Evolutionary conservation across 2,888 invertebrate species (phyloP), one percentile per base, ranked within the genome.

Genomic region (Sminthurides aquaticus): DNA sequence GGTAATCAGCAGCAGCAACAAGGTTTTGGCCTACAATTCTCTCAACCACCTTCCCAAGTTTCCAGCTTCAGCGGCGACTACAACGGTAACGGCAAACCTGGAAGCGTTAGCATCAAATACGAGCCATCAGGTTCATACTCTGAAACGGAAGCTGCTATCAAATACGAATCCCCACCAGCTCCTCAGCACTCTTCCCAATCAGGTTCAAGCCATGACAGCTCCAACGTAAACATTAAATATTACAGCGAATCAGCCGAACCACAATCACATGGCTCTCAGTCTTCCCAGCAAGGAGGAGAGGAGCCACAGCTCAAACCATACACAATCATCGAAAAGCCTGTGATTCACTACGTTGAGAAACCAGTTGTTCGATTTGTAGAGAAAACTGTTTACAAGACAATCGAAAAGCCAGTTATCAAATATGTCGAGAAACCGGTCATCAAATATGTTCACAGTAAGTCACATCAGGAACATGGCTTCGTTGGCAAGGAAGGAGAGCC

Each of bases 281-380:
- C n/a, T n/a, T 11, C 25, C n/a, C 11, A 52, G 11, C 5, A 22
- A 5, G 20, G 8, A n/a, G 54, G 54, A 8, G 54, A n/a, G n/a
- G 54, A 52, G 54, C 54, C 24, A n/a, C n/a, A 56, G 1, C 20
- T 57, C 11, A 58, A 64, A 34, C 64, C 64, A 11, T 64, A 64
- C 64, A 58, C 64, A 1, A 54, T 64, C 34, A 64, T 64, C 29
- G 64, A 64, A 25, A 64, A 64, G 34, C 64, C 64, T 5, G 64
- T 64, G 3, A 25, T 58, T 24, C 64, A 58, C 24, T 64, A 64
- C 27, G 22, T 64, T 25, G 64, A 64, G 25, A 64, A 64, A 26
- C 64, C 64, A 8, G 58, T 64, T 24, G 54, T 64, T 15, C 28
- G 64, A 11, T 57, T 57, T 22, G 49, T 62, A 24, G 64, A 64